Base-by-base conservation (phyloP, 2,888 invertebrate genomes). In the Drosophila maculinotata region DNA sequence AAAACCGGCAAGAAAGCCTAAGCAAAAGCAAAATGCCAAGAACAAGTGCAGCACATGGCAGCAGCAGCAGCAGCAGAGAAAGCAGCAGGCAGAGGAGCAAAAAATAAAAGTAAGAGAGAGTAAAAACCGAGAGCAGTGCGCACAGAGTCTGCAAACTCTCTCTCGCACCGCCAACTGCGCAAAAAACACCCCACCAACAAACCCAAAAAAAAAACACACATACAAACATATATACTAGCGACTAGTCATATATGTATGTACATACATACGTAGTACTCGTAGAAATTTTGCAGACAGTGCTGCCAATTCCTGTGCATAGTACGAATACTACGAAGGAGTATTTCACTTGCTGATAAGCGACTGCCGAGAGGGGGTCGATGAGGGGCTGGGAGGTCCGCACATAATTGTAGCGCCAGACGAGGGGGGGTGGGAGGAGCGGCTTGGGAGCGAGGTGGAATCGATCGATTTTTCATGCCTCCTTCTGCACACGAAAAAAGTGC, bases 381-480 rank as follows among this genome's bases (percentile, higher is more conserved):
- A 10, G 7, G 20, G 5, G 42, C 3, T 2, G 5, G 26, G 8
- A 3, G 14, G n/a, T n/a, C n/a, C 59, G 64, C 59, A 42, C 64
- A 66, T 69, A 65, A 74, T 54, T 66, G 66, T 66, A 58, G 64
- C 56, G 49, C 57, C 67, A 64, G 77, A 58, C 66, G 58, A 10
- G 25, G 6, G 12, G n/a, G 36, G 23, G 14, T 7, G 54, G 33
- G 25, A 30, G 28, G 15, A 31, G 12, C 28, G 20, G n/a, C n/a
- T n/a, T n/a, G n/a, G n/a, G n/a, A 28, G 38, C 57, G n/a, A 20
- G 45, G 30, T 45, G 58, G 53, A 77, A 74, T 78, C 88, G 79
- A 88, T 88, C 88, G 88, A 89, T 88, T 89, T 89, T 89, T 85
- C 88, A 70, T 76, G 74, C 66, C 59, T 62, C 36, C 48, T 47